Percentiles rank a stretch among this genome's conserved stretches.
These are phyloP conservation scores for Microcaecilia unicolor DNA, from an alignment of 2,797 vertebrate species.

Conservation along the genomic window DNA sequence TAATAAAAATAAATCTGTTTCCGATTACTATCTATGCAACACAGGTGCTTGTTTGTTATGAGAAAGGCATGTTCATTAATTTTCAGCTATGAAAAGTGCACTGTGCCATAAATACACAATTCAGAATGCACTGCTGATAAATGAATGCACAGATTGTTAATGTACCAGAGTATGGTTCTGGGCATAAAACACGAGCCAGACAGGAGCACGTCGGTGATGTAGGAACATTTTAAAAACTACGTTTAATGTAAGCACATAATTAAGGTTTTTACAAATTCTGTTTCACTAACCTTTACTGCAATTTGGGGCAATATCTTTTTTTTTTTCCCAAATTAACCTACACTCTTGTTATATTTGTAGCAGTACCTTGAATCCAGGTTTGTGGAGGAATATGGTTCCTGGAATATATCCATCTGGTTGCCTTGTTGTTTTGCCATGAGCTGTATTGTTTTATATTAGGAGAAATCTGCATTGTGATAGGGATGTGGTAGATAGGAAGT, in stretches of 20 bases:
- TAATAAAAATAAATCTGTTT: conserved; percentile 99
- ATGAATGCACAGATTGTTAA: conserved; percentile 97
- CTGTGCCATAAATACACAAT: conserved; percentile 94
- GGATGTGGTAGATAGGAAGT: neutral
- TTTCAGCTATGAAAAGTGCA: conserved; percentile 98
- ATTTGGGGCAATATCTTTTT: conserved; percentile 45
- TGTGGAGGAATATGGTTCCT: no score
- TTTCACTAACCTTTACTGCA: conserved; percentile 55
- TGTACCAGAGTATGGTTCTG: conserved; percentile 85
- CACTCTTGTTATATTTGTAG: no score
- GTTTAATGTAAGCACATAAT: conserved; percentile 40
- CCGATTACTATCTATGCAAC: conserved; percentile 97
- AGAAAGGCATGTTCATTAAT: conserved; percentile 99
- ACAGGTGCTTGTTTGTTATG: conserved; percentile 99
- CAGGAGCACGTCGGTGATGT: conserved; percentile 70
- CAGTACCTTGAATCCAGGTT: no score
- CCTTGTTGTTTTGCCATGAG: no score
- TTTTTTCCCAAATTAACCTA: no score
- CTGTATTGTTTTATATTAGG: neutral
- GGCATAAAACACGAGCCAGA: conserved; percentile 77
- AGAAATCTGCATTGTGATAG: fast-evolving
- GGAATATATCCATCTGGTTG: no score
- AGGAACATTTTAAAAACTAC: conserved; percentile 58
- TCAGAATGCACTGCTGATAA: conserved; percentile 95
- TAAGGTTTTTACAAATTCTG: conserved; percentile 47